Evolutionary conservation across 2,113 vertebrate genomes (phyloP).

Genomic region (Arizona elegans): DNA sequence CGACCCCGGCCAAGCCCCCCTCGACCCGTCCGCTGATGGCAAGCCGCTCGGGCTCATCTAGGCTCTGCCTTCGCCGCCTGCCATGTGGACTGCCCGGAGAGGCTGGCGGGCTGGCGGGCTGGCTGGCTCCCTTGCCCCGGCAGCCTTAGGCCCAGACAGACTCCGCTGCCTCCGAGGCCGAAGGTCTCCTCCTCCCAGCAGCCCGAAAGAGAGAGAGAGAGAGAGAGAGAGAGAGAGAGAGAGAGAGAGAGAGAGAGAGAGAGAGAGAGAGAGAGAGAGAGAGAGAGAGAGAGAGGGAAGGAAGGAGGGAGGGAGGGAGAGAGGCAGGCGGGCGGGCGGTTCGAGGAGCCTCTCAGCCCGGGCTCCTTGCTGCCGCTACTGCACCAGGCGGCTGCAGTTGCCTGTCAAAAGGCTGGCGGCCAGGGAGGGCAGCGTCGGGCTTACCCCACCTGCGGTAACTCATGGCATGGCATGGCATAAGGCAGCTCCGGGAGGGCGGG

Average conservation of each 20-base stretch:
- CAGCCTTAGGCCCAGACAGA: constrained; percentile 30
- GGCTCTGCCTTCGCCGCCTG: background rate
- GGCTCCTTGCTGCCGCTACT: background rate
- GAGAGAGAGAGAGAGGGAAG: background rate
- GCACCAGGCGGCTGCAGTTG: background rate
- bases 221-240: too few species aligned
- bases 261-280: background rate
- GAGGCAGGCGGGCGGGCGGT: background rate
- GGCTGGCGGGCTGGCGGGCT: background rate
- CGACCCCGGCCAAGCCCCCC: background rate
- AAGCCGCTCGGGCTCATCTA: background rate
- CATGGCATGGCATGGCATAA: constrained; percentile 37
- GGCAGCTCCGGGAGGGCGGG: background rate
- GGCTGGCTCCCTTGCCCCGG: background rate
- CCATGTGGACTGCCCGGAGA: background rate
- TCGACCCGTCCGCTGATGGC: background rate
- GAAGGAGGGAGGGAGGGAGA: background rate
- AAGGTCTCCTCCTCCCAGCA: background rate
- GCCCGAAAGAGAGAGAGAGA: background rate
- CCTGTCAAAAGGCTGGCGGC: background rate
- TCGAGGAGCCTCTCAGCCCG: background rate
- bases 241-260: too few species aligned
- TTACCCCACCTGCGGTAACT: constrained; percentile 25
- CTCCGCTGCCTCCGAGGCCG: background rate
- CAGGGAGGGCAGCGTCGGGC: background rate